Evolutionary conservation across 2,888 invertebrate genomes (phyloP).

Genomic region (Stenurella melanura): DNA sequence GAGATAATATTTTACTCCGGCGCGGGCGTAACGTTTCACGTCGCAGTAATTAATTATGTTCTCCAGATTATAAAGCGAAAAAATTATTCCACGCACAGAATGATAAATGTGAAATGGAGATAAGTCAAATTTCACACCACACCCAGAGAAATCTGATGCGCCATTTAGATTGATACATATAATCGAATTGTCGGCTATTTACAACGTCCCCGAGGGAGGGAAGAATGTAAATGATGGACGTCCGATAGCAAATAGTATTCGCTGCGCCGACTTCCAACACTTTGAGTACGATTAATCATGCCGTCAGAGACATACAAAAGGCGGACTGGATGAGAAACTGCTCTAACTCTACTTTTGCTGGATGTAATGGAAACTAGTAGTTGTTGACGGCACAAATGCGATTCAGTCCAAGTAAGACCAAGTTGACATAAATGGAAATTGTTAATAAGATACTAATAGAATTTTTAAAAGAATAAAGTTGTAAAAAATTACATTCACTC

Average conservation of each 20-base stretch:
- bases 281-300: conserved; percentile 57
- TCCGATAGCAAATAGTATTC: conserved; percentile 51
- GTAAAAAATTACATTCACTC: too few relatives aligned
- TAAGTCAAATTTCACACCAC: conserved; percentile 27
- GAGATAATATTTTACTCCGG: not conserved
- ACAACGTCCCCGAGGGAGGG: conserved; percentile 23
- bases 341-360: conserved; percentile 48
- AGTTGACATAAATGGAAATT: not conserved
- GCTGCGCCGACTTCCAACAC: conserved; percentile 50
- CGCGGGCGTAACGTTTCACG: conserved; percentile 18
- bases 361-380: conserved; percentile 41
- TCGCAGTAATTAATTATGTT: conserved; percentile 13
- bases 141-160: conserved; percentile 16
- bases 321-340: conserved; percentile 51
- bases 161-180: conserved; percentile 32
- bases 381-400: not conserved
- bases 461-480: too few relatives aligned
- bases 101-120: conserved; percentile 26
- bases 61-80: conserved; percentile 11
- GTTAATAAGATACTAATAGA: too few relatives aligned
- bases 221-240: conserved; percentile 54
- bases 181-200: conserved; percentile 38
- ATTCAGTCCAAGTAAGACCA: not conserved
- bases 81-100: not conserved
- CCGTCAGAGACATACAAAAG: conserved; percentile 55